phyloP scores from a whole-genome alignment of 92 coral and sea anemone species.

The Blastomussa wellsi region DNA sequence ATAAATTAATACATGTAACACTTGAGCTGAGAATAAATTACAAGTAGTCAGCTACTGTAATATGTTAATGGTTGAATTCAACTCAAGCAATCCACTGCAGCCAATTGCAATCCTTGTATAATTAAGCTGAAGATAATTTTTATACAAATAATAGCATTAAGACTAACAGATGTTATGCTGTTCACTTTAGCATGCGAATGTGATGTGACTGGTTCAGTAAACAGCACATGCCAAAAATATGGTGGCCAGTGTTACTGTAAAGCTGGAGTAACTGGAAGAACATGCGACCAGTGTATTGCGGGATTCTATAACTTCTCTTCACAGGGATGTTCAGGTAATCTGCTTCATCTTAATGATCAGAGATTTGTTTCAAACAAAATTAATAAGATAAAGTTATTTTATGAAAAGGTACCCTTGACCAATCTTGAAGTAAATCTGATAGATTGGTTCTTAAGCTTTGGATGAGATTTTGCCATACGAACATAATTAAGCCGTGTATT shows the following conservation, averaged over 20 bases:
- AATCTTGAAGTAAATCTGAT: no score
- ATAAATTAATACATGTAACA: no score
- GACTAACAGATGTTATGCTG: background rate
- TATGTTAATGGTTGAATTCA: background rate
- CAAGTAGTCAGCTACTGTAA: no score
- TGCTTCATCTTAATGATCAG: background rate
- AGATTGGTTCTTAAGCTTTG: no score
- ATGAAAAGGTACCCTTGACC: no score
- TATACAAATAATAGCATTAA: background rate
- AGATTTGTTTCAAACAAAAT: no score
- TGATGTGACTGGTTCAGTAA: conserved; percentile 71
- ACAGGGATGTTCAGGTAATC: conserved; percentile 77
- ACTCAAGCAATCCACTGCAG: background rate
- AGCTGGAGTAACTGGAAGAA: conserved; percentile 81
- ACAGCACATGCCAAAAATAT: conserved; percentile 63
- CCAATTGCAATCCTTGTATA: background rate
- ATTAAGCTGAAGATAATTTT: background rate
- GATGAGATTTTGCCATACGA: no score
- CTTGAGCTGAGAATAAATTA: no score
- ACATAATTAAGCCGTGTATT: no score
- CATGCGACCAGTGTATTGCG: conserved; percentile 72
- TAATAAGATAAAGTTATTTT: no score
- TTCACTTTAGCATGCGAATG: conserved; percentile 79
- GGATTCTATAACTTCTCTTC: conserved; percentile 74
- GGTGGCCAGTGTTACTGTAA: conserved; percentile 91